These are phyloP conservation scores for Rana temporaria DNA, from an alignment of 2,113 vertebrate species.

Conservation along the genomic window DNA sequence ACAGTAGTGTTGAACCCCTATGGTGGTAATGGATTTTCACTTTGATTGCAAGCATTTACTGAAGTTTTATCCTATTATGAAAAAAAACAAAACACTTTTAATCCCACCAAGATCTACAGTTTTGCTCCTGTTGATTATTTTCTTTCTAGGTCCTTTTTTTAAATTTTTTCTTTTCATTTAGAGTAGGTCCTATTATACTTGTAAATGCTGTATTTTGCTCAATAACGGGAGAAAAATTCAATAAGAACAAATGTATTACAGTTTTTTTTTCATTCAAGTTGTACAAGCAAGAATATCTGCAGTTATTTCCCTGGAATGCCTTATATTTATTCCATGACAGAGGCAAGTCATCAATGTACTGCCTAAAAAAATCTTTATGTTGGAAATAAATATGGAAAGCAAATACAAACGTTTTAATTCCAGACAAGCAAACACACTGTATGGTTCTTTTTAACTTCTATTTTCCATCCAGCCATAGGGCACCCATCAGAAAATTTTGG, in stretches of 20 bases:
- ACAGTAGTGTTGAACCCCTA: background rate
- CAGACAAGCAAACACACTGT: background rate
- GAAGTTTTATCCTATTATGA: conserved; percentile 28
- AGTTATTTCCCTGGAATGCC: background rate
- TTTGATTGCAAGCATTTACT: background rate
- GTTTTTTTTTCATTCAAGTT: conserved; percentile 6
- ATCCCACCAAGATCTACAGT: background rate
- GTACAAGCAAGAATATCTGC: background rate
- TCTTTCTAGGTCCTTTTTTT: background rate
- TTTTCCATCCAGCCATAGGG: no score
- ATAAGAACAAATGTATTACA: conserved; percentile 3
- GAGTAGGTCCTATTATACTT: background rate
- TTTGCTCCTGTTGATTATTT: background rate
- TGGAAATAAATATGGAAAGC: background rate
- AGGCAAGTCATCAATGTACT: conserved; percentile 4
- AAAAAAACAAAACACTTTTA: background rate
- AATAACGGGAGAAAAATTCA: background rate
- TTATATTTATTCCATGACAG: conserved; percentile 14
- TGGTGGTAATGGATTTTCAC: conserved; percentile 27
- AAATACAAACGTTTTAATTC: background rate
- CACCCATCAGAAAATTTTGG: no score
- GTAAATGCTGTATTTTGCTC: conserved; percentile 6
- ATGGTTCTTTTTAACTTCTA: no score
- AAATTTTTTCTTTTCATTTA: background rate
- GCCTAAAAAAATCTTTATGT: background rate